Evolutionary conservation across 2,797 vertebrate genomes (phyloP).

Genomic region (Streptopelia turtur): DNA sequence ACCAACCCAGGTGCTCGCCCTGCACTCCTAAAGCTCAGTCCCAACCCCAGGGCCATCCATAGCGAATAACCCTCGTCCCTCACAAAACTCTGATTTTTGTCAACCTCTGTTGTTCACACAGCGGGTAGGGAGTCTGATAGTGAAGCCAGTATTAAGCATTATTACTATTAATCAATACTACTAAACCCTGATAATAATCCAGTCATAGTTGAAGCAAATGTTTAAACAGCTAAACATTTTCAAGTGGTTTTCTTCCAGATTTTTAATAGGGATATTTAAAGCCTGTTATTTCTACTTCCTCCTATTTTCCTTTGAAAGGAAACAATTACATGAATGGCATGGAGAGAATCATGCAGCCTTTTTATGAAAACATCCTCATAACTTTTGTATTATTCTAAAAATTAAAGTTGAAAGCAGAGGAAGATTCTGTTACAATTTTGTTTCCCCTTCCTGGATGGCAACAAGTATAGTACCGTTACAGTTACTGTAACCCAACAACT

Average conservation of each 20-base stretch:
- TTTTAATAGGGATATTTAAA: background rate
- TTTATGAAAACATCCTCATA: background rate
- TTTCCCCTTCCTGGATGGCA: background rate
- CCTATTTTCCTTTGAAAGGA: background rate
- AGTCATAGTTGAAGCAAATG: background rate
- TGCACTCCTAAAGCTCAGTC: background rate
- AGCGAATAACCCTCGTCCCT: fast-evolving
- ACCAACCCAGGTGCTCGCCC: background rate
- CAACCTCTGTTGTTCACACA: background rate
- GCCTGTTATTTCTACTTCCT: background rate
- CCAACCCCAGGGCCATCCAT: background rate
- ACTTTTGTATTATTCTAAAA: background rate
- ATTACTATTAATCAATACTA: background rate
- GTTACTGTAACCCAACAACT: background rate
- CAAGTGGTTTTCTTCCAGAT: background rate
- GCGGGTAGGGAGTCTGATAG: background rate
- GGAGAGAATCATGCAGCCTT: background rate
- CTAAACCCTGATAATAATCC: background rate
- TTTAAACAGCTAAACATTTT: background rate
- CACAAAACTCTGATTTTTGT: background rate
- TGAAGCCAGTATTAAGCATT: background rate
- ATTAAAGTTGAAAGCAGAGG: background rate
- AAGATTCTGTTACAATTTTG: background rate
- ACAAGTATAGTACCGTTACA: background rate
- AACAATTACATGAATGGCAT: background rate